Evolutionary conservation across 37 sponge, comb jelly and placozoan genomes (phyloP).

Genomic region (Oopsacas minuta): DNA sequence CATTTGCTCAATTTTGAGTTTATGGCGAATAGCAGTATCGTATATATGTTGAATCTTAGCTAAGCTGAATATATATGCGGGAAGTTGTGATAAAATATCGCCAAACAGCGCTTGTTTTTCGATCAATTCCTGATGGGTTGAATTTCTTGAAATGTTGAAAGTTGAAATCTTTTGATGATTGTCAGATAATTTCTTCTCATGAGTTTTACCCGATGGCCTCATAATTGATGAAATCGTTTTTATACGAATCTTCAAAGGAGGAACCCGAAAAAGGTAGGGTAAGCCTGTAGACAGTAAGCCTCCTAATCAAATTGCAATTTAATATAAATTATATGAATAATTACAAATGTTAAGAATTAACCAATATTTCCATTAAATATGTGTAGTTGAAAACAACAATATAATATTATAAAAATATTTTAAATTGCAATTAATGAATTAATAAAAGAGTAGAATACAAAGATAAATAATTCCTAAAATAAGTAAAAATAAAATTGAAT

Average conservation of each 20-base stretch:
- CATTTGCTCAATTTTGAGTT: not conserved
- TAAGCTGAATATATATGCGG: not conserved
- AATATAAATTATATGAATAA: no score
- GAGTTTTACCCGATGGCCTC: not conserved
- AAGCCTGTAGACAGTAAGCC: not conserved
- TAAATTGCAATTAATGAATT: not conserved
- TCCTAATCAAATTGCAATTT: not conserved
- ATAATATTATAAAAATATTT: not conserved
- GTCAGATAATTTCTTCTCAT: not conserved
- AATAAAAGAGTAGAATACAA: not conserved
- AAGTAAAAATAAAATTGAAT: not conserved
- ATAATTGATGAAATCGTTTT: not conserved
- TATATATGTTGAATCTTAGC: not conserved
- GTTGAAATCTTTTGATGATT: no score
- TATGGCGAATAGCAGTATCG: not conserved
- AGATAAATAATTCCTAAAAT: not conserved
- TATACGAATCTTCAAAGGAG: not conserved
- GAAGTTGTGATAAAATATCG: not conserved
- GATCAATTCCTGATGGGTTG: not conserved
- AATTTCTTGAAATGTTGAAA: no score
- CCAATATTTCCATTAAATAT: no score
- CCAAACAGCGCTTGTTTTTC: not conserved
- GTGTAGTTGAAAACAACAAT: no score
- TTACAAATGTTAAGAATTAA: no score
- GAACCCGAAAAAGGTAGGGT: not conserved